A percentile compares a stretch with the other conserved stretches of the same genome.
phyloP scores from a whole-genome alignment of 2,797 vertebrate species.

The Peromyscus nudipes region DNA sequence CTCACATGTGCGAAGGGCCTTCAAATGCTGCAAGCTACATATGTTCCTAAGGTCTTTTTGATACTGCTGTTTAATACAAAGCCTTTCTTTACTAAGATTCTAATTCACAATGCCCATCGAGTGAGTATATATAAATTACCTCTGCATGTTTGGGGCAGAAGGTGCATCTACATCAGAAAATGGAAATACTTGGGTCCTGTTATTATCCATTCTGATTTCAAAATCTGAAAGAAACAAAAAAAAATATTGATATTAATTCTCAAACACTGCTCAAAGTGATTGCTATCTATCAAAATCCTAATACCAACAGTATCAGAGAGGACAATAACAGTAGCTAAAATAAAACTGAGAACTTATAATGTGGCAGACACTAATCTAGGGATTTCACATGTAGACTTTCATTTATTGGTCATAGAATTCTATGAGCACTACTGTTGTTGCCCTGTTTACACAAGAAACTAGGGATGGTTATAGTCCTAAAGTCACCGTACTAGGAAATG shows the following conservation, averaged over 20 bases:
- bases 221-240: slow-evolving; percentile 88
- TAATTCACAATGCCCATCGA: slow-evolving; percentile 42
- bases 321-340: background rate
- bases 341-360: background rate
- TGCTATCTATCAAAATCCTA: background rate
- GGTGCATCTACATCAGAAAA: slow-evolving; percentile 73
- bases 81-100: slow-evolving; percentile 36
- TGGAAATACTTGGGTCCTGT: slow-evolving; percentile 83
- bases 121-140: slow-evolving; percentile 78
- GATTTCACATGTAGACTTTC: background rate
- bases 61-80: background rate
- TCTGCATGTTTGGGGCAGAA: slow-evolving; percentile 77
- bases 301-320: background rate
- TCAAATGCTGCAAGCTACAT: background rate
- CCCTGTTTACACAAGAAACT: background rate
- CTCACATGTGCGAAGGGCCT: background rate
- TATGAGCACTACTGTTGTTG: background rate
- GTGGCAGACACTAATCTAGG: background rate
- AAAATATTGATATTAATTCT: slow-evolving; percentile 59
- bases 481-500: no score
- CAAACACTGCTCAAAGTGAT: slow-evolving; percentile 7
- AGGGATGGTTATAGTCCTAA: background rate
- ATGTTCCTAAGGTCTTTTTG: background rate
- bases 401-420: background rate
- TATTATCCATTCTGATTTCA: slow-evolving; percentile 88